phyloP scores from a whole-genome alignment of 2,797 vertebrate species.

The Thalassophryne amazonica region DNA sequence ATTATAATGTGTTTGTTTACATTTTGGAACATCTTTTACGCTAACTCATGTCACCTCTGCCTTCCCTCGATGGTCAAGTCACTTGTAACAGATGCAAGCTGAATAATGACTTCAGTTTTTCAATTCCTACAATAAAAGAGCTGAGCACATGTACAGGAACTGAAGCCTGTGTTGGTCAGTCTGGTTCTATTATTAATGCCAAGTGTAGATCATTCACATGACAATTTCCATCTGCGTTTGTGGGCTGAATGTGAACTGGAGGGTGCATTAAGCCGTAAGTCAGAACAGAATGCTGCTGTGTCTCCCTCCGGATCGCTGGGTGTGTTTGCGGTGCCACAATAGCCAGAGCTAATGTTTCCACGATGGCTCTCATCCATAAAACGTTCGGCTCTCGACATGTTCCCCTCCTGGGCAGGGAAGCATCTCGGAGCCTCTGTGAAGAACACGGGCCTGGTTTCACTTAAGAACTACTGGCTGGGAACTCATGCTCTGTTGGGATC shows the following conservation, averaged over 20 bases:
- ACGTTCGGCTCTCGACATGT: constrained; percentile 40
- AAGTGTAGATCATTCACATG: neutral
- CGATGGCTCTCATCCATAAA: constrained; percentile 62
- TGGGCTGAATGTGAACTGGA: constrained; percentile 27
- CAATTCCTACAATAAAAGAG: constrained; percentile 2
- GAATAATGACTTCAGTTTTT: constrained; percentile 20
- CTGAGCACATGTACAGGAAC: neutral
- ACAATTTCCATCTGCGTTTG: constrained; percentile 5
- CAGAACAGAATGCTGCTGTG: constrained; percentile 21
- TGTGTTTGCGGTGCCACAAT: constrained; percentile 48
- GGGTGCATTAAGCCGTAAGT: constrained; percentile 31
- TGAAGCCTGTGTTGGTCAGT: neutral
- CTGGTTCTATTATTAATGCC: constrained; percentile 18
- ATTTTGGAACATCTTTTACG: too few relatives aligned
- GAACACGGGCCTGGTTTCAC: constrained; percentile 62
- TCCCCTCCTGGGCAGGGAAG: constrained; percentile 48
- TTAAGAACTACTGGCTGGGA: constrained; percentile 60
- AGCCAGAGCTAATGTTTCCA: constrained; percentile 55
- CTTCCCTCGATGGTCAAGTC: too few relatives aligned
- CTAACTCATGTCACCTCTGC: too few relatives aligned
- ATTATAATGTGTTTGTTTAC: too few relatives aligned
- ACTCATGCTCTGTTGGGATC: constrained; percentile 57
- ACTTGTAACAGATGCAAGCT: constrained; percentile 7
- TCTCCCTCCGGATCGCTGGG: constrained; percentile 25
- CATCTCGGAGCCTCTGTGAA: constrained; percentile 41